phyloP scores from a whole-genome alignment of 2,888 invertebrate species.

The Poecilobothrus nobilitatus region DNA sequence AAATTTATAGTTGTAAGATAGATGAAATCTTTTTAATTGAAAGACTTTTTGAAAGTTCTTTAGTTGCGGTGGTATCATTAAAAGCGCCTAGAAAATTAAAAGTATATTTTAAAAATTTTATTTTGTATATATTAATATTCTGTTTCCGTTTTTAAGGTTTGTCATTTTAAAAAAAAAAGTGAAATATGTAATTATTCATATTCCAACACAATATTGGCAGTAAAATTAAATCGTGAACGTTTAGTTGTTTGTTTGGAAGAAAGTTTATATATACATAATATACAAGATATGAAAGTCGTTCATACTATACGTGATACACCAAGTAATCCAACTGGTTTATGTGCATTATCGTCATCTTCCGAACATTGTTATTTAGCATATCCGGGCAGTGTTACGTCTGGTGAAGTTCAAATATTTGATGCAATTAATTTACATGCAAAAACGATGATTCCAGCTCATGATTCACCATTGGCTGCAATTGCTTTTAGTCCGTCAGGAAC shows the following conservation, averaged over 20 bases:
- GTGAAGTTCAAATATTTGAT: constrained; percentile 59
- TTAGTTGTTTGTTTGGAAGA: constrained; percentile 96
- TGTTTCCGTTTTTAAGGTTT: constrained; percentile 71
- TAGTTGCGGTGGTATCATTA: constrained; percentile 90
- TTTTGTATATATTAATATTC: neutral
- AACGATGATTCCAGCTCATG: constrained; percentile 95
- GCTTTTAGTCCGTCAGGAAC: constrained; percentile 83
- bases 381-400: constrained; percentile 87
- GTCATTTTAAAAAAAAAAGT: constrained; percentile 94
- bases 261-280: constrained; percentile 96
- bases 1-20: constrained; percentile 78
- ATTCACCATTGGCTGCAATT: constrained; percentile 89
- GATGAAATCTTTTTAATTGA: constrained; percentile 90
- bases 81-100: constrained; percentile 71
- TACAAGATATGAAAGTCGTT: constrained; percentile 94
- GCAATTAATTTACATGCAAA: constrained; percentile 72
- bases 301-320: constrained; percentile 98
- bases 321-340: constrained; percentile 84
- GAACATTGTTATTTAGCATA: constrained; percentile 94
- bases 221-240: constrained; percentile 89
- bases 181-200: constrained; percentile 96
- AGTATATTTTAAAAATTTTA: constrained; percentile 25
- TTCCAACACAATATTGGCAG: constrained; percentile 90
- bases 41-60: constrained; percentile 90
- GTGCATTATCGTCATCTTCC: constrained; percentile 79